Percentiles rank a stretch among this genome's conserved stretches.
Conservation (phyloP, 2,888 invertebrate species). For the Rotaria magnacalcarata region DNA sequence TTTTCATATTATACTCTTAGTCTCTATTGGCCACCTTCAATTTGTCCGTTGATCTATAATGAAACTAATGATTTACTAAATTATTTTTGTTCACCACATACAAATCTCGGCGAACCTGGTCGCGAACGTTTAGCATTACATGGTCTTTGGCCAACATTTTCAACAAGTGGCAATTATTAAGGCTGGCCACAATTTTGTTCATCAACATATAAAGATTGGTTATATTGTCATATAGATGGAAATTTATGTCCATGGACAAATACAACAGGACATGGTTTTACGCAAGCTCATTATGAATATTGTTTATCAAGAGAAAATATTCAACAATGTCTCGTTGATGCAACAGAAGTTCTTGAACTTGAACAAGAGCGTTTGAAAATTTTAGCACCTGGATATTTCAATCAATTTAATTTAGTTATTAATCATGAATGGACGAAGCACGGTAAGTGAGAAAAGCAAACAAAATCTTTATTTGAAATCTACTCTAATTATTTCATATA, state of each 20-base stretch:
- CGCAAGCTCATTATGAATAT: not conserved
- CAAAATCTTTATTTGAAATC: not conserved
- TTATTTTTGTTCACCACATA: slow-evolving; percentile 8
- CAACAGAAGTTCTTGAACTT: not conserved
- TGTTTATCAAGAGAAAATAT: not conserved
- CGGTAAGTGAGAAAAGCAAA: not conserved
- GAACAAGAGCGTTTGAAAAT: not conserved
- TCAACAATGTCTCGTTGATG: not conserved
- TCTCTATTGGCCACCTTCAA: slow-evolving; percentile 1
- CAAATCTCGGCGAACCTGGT: not conserved
- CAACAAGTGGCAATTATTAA: not conserved
- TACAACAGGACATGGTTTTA: not conserved
- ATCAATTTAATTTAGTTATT: not conserved
- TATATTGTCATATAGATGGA: not conserved
- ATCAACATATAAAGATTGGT: not conserved
- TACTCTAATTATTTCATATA: not conserved
- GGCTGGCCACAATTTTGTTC: slow-evolving; percentile 22
- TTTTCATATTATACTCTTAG: not conserved
- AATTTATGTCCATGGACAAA: slow-evolving; percentile 19
- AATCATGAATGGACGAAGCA: slow-evolving; percentile 21
- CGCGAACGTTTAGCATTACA: not conserved
- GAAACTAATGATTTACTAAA: not conserved
- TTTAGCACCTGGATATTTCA: not conserved
- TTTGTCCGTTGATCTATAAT: not conserved
- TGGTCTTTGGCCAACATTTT: slow-evolving; percentile 20